phyloP scores from a whole-genome alignment of 2,888 invertebrate species.

The Dryadula phaetusa region DNA sequence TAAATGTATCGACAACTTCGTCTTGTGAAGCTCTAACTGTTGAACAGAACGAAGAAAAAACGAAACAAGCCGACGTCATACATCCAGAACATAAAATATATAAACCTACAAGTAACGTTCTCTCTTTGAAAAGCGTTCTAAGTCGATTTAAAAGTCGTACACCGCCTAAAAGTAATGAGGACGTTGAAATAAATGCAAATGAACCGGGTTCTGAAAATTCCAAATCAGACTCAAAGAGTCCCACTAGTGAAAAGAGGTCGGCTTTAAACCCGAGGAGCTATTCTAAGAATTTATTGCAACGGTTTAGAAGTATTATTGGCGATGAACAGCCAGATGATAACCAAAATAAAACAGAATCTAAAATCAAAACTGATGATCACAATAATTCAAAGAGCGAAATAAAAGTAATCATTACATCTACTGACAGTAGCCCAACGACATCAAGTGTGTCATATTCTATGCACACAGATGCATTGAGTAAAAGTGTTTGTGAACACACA shows the following conservation, averaged over 20 bases:
- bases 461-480: conserved; percentile 66
- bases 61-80: conserved; percentile 77
- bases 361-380: conserved; percentile 50
- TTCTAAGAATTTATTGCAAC: conserved; percentile 76
- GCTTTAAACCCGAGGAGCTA: conserved; percentile 76
- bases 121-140: conserved; percentile 83
- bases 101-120: conserved; percentile 84
- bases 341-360: conserved; percentile 59
- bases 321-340: conserved; percentile 75
- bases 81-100: conserved; percentile 93
- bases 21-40: conserved; percentile 81
- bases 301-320: conserved; percentile 79
- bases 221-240: conserved; percentile 72
- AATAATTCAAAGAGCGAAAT: conserved; percentile 63
- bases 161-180: conserved; percentile 72
- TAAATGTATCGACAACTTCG: conserved; percentile 80
- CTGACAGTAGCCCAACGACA: conserved; percentile 65
- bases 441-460: conserved; percentile 59
- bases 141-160: conserved; percentile 79
- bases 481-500: conserved; percentile 71
- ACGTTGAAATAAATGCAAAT: conserved; percentile 71
- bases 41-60: conserved; percentile 74
- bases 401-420: conserved; percentile 73
- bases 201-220: conserved; percentile 67
- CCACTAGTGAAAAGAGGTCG: conserved; percentile 71